A percentile compares a stretch with the other conserved stretches of the same genome.
phyloP scores from a whole-genome alignment of 2,797 vertebrate genomes.

The Acanthis flammea region DNA sequence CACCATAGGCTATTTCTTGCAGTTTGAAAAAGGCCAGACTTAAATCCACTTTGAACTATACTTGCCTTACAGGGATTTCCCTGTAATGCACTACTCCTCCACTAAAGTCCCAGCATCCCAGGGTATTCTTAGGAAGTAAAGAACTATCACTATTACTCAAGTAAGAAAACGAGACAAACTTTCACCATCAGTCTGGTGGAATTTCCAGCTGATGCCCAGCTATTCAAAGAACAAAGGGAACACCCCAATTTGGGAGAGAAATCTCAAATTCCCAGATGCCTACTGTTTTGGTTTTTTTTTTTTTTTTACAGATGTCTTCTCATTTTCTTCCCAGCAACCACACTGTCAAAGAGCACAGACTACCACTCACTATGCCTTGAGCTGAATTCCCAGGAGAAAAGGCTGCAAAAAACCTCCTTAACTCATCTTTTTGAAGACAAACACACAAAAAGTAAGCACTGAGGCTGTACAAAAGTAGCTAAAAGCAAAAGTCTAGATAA shows the following conservation, averaged over 20 bases:
- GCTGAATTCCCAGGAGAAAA: neutral
- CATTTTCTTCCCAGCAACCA: neutral
- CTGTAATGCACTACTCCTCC: neutral
- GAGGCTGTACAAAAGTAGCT: neutral
- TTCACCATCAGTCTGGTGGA: neutral
- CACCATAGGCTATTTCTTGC: neutral
- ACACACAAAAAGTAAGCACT: neutral
- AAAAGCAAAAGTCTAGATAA: neutral
- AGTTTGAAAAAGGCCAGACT: neutral
- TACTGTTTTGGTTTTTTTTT: rapidly evolving
- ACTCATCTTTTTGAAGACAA: neutral
- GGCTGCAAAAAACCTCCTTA: rapidly evolving
- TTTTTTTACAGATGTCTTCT: neutral
- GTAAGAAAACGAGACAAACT: neutral
- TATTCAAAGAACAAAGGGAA: neutral
- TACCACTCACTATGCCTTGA: neutral
- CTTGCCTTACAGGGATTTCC: neutral
- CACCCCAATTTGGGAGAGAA: neutral
- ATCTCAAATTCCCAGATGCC: neutral
- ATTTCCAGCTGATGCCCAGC: neutral
- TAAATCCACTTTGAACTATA: neutral
- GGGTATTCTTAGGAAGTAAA: neutral
- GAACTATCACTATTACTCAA: neutral
- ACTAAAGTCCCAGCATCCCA: neutral
- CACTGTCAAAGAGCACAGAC: neutral